Base-by-base conservation (phyloP, 2,797 vertebrate genomes). In the Ciconia nigra region DNA sequence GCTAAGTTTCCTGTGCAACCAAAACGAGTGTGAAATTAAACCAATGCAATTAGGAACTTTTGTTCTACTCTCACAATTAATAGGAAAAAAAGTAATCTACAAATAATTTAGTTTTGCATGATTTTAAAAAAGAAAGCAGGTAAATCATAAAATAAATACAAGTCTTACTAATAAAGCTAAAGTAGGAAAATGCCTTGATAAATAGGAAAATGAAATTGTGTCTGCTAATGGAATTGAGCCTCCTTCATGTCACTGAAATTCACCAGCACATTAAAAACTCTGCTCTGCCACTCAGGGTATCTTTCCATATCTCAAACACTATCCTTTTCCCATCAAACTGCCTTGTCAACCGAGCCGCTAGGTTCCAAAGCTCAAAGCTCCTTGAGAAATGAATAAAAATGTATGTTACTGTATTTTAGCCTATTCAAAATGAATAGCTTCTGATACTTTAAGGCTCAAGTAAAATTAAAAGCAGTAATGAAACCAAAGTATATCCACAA, bases 331-430 rank as follows among this genome's bases (percentile, higher is more conserved):
- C 5, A 37, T 81, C 52, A 44, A 57, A 28, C 6, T 44, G 16
- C 29, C 7, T 2, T 15, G 12, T 17, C 8, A 10, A 15, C 31
- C 3, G 5, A 49, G 13, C 25, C 4, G 4, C 14, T 14, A 21
- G 47, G 4, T 61, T 89, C 29, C 46, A 65, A 44, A 73, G 12
- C 10, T 76, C 20, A 72, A 81, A 81, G 15, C 39, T 84, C 8
- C 47, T 70, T 15, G 41, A 52, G 24, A 89, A 79, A 71, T 35
- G 0, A 72, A 44, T 66, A 12, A 51, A 88, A 91, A 5, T 6
- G 12, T 39, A 1, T 69, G 5, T 15, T 35, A 37, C 1, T 62
- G 6, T 21, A 18, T 81, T 90, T 72, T 65, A 77, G 5, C 15
- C 13, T 67, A 6, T 88, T n/a, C 21, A 61, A 54, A 83, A 33